These are phyloP conservation scores for Coelopa pilipes DNA, from an alignment of 2,888 invertebrate genomes.

Conservation along the genomic window DNA sequence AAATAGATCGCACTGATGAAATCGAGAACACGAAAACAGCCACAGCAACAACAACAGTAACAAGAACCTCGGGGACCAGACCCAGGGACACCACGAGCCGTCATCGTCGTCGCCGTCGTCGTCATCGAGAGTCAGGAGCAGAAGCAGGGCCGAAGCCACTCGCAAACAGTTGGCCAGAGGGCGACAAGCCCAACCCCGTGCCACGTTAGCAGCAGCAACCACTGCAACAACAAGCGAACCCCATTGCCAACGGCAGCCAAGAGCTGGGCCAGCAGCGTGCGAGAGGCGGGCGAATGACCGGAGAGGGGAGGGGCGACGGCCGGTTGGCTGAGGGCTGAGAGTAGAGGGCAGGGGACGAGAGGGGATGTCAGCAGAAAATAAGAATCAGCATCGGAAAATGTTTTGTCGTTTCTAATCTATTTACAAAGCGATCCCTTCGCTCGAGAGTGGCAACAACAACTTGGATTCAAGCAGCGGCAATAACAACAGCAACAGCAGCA, in stretches of 20 bases:
- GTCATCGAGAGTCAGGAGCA: not conserved
- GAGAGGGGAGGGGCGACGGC: not conserved
- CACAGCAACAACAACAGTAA: slow-evolving; percentile 18
- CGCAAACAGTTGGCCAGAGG: slow-evolving; percentile 26
- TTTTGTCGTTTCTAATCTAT: slow-evolving; percentile 64
- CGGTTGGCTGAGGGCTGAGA: not conserved
- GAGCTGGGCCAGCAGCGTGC: not conserved
- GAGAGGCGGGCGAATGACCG: not conserved
- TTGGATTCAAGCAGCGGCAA: no score
- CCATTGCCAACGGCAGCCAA: slow-evolving; percentile 28
- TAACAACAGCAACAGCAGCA: slow-evolving; percentile 38
- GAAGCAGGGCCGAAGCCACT: not conserved
- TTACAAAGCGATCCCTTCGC: slow-evolving; percentile 46
- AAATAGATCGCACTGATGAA: slow-evolving; percentile 3
- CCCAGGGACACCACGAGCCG: not conserved
- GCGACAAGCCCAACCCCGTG: slow-evolving; percentile 32
- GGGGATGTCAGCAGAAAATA: slow-evolving; percentile 24
- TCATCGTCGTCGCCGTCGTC: not conserved
- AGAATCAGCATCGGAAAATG: slow-evolving; percentile 52
- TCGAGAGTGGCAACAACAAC: slow-evolving; percentile 27
- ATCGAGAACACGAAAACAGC: slow-evolving; percentile 3
- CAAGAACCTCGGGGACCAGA: not conserved
- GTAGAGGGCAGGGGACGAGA: not conserved
- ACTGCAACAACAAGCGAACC: slow-evolving; percentile 12
- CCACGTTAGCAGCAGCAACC: slow-evolving; percentile 5